Evolutionary conservation across 1,140 invertebrate species (phyloP), one percentile per base, ranked within the genome.

Genomic region (Ectropis grisescens): DNA sequence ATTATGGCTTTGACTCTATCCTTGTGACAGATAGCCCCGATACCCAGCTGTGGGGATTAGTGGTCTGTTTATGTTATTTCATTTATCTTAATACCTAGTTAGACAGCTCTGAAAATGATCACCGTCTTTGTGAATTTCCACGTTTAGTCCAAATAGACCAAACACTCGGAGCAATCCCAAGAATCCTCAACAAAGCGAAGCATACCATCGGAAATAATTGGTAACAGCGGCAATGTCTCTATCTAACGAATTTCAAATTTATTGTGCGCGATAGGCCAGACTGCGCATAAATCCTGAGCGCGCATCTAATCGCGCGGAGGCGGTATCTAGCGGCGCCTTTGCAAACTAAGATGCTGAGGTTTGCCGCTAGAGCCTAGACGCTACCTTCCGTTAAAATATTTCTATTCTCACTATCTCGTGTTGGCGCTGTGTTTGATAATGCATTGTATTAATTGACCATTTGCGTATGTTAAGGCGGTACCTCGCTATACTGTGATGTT

Each of bases 171-270:
- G 13, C 24, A 19, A 19, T 19, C 16, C 16, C 3, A 19, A 19
- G 16, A 19, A 19, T 19, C 16, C 16, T 4, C 16, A 8, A 25
- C 24, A 13, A 13, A 29, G 10, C 19, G 13, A 0, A 23, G 11
- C 25, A 26, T 34, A n/a, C 33, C 24, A 27, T 34, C 33, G 13
- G 16, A 26, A 72, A 72, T 75, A 68, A 72, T 70, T 72, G 66
- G 59, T 41, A 56, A 47, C 41, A 47, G 24, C 32, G 11, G 36
- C 56, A 47, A 67, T 61, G 61, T 67, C 66, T 75, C 51, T 75
- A 75, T 79, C 74, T 75, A 72, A 74, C 70, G 60, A 75, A 78
- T 71, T 74, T 72, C 68, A 70, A 79, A 79, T 79, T 79, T 79
- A 79, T 69, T 44, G 62, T 48, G 37, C 45, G 47, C 58, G 74